phyloP scores from a whole-genome alignment of 2,797 vertebrate species.

The Pagetopsis macropterus region DNA sequence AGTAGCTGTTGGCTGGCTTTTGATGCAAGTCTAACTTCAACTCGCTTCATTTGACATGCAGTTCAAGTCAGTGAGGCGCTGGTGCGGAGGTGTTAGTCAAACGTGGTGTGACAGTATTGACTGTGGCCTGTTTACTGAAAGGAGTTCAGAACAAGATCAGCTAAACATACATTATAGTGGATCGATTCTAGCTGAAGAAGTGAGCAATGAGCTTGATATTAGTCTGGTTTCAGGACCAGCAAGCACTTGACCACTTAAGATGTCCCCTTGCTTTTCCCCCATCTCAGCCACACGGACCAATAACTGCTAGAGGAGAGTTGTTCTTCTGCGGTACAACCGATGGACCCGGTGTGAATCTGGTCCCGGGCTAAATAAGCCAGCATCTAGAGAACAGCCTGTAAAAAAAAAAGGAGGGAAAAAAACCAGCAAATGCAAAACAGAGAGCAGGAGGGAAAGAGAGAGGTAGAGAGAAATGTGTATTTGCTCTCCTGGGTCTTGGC shows the following conservation, averaged over 20 bases:
- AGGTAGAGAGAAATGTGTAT: slow-evolving; percentile 56
- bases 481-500: slow-evolving; percentile 70
- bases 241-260: slow-evolving; percentile 56
- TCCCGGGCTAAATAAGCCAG: slow-evolving; percentile 69
- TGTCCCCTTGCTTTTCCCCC: slow-evolving; percentile 48
- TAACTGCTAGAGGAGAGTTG: slow-evolving; percentile 60
- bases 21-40: slow-evolving; percentile 8
- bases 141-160: slow-evolving; percentile 78
- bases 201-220: slow-evolving; percentile 78
- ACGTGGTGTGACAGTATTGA: slow-evolving; percentile 76
- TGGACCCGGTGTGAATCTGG: slow-evolving; percentile 72
- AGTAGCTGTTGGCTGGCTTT: slow-evolving; percentile 46
- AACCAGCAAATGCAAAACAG: slow-evolving; percentile 65
- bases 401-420: slow-evolving; percentile 6
- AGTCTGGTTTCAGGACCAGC: slow-evolving; percentile 68
- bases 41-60: slow-evolving; percentile 56
- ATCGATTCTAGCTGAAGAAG: slow-evolving; percentile 78
- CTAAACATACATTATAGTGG: slow-evolving; percentile 81
- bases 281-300: slow-evolving; percentile 54
- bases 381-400: slow-evolving; percentile 47
- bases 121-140: slow-evolving; percentile 77
- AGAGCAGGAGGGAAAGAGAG: slow-evolving; percentile 32
- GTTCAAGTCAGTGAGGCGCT: slow-evolving; percentile 37
- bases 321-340: slow-evolving; percentile 59
- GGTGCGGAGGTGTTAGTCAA: slow-evolving; percentile 74